These are phyloP conservation scores for Belonocnema kinseyi DNA, from an alignment of 1,140 invertebrate species.

Conservation along the genomic window DNA sequence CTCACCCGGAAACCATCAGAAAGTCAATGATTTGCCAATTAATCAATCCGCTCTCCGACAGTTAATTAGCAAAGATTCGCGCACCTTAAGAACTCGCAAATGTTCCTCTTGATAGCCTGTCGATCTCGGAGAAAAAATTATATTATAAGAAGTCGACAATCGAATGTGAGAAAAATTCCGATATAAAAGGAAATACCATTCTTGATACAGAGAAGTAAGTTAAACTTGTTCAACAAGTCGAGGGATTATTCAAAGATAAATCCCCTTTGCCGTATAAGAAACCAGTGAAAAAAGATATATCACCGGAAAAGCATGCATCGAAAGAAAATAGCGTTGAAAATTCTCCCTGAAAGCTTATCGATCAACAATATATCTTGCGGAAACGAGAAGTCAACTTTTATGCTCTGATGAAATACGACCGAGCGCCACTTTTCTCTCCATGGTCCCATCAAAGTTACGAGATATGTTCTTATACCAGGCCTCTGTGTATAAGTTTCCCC, in stretches of 20 bases:
- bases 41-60: neutral
- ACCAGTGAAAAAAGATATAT: no score
- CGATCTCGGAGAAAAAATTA: no score
- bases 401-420: constrained; percentile 4
- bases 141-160: no score
- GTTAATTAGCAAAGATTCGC: neutral
- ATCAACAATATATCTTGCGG: constrained; percentile 34
- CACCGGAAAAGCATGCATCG: constrained; percentile 41
- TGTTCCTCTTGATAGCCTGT: no score
- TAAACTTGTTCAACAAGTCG: no score
- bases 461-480: neutral
- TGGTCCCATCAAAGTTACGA: constrained; percentile 2
- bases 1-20: constrained; percentile 42
- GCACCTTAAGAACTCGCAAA: neutral
- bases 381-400: constrained; percentile 39
- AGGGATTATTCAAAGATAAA: constrained; percentile 36
- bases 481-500: neutral
- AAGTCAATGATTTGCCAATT: constrained; percentile 1
- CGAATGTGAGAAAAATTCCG: no score
- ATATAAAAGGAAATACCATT: no score
- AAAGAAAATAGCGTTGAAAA: constrained; percentile 44
- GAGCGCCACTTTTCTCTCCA: constrained; percentile 21
- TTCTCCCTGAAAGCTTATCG: constrained; percentile 42
- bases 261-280: constrained; percentile 35
- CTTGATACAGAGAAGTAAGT: no score